Evolutionary conservation across 2,888 invertebrate species (phyloP).

Genomic region (Drosophila longiperda): DNA sequence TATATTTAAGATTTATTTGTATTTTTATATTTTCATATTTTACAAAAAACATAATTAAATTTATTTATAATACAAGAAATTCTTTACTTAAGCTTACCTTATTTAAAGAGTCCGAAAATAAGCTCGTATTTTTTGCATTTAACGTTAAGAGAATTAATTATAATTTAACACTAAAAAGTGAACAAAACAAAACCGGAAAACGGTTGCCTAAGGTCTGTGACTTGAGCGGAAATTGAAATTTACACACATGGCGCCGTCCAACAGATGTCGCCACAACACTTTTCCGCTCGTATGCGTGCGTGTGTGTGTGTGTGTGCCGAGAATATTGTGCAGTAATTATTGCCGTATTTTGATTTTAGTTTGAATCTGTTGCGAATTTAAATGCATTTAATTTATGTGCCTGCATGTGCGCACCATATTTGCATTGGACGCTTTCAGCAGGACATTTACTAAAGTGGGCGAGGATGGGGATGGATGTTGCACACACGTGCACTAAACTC

Average conservation of each 20-base stretch:
- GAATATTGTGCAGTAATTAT: constrained; percentile 49
- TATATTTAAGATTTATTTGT: too few species aligned
- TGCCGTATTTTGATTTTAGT: constrained; percentile 64
- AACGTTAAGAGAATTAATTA: constrained; percentile 37
- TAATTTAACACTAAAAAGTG: constrained; percentile 27
- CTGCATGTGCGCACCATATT: constrained; percentile 60
- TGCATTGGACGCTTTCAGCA: constrained; percentile 63
- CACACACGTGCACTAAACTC: constrained; percentile 57
- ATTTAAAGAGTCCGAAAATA: constrained; percentile 1
- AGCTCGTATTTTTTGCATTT: constrained; percentile 12
- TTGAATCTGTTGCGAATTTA: constrained; percentile 63
- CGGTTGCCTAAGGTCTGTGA: constrained; percentile 37
- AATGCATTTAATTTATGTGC: constrained; percentile 74
- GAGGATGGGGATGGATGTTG: background rate
- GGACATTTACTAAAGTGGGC: constrained; percentile 25
- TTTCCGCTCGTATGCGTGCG: background rate
- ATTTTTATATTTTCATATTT: background rate
- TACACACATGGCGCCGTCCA: constrained; percentile 50
- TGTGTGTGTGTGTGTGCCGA: constrained; percentile 6
- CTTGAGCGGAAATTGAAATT: constrained; percentile 63
- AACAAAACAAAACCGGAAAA: constrained; percentile 27
- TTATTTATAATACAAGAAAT: background rate
- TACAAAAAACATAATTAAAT: background rate
- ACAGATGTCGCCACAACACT: constrained; percentile 61
- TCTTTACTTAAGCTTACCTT: constrained; percentile 19